Percentiles rank a stretch among this genome's conserved stretches.
Conservation (phyloP, 1,140 invertebrate species). For the Drosophila setifemur region DNA sequence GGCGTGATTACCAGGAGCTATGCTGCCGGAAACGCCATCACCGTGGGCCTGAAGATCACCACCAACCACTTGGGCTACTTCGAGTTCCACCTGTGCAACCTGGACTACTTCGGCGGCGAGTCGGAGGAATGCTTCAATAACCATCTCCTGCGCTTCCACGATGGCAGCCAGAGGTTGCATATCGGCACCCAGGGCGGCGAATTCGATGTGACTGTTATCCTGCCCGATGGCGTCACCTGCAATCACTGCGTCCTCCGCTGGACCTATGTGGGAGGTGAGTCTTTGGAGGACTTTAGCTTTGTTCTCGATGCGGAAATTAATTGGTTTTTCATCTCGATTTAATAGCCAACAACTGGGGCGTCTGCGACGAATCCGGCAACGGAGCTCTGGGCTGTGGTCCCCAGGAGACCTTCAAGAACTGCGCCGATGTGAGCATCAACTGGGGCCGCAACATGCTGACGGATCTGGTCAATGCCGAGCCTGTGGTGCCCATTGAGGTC, state of each 20-base stretch:
- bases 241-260: slow-evolving; percentile 87
- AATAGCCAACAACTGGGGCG: slow-evolving; percentile 85
- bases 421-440: slow-evolving; percentile 86
- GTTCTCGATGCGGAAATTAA: background rate
- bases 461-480: slow-evolving; percentile 34
- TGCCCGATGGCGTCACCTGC: slow-evolving; percentile 85
- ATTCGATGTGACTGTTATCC: slow-evolving; percentile 77
- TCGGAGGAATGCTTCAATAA: slow-evolving; percentile 86
- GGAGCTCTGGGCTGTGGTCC: slow-evolving; percentile 84
- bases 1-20: slow-evolving; percentile 84
- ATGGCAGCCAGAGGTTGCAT: slow-evolving; percentile 80
- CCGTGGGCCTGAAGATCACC: slow-evolving; percentile 83
- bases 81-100: slow-evolving; percentile 84
- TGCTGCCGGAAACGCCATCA: slow-evolving; percentile 70
- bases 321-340: background rate
- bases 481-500: slow-evolving; percentile 36
- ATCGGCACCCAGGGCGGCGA: slow-evolving; percentile 61
- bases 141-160: slow-evolving; percentile 82
- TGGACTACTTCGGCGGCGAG: slow-evolving; percentile 81
- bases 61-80: slow-evolving; percentile 85
- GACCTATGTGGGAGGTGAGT: slow-evolving; percentile 84
- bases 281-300: no score
- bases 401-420: slow-evolving; percentile 88
- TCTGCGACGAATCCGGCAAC: slow-evolving; percentile 81
- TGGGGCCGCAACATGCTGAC: slow-evolving; percentile 64